These are phyloP conservation scores for Calidris pygmaea DNA, from an alignment of 2,113 vertebrate species.

Conservation along the genomic window DNA sequence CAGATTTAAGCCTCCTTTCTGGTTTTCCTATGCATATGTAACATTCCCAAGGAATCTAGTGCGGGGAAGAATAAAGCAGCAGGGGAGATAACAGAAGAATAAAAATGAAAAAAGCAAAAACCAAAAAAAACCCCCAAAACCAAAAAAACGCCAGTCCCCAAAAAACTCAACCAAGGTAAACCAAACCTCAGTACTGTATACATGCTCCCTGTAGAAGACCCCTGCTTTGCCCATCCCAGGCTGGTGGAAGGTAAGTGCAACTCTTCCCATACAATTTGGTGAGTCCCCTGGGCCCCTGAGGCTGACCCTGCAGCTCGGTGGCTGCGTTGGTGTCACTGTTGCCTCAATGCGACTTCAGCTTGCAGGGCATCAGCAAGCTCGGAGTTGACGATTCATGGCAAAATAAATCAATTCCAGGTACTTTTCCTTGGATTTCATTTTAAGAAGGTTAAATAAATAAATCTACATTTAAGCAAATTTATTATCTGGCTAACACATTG, in stretches of 20 bases:
- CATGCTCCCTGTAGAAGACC: fast-evolving
- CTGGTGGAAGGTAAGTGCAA: not conserved
- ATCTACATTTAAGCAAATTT: not conserved
- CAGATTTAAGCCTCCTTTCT: not conserved
- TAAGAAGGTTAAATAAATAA: constrained; percentile 1
- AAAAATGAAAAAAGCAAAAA: not conserved
- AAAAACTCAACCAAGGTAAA: not conserved
- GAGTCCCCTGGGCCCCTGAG: fast-evolving
- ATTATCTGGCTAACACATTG: not conserved
- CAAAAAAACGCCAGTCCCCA: too few relatives aligned
- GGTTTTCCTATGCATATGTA: not conserved
- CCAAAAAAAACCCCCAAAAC: too few relatives aligned
- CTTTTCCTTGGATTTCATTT: not conserved
- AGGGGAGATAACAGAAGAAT: not conserved
- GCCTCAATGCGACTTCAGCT: fast-evolving
- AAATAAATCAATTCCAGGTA: not conserved
- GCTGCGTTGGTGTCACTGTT: fast-evolving
- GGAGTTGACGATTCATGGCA: not conserved
- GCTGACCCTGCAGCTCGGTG: not conserved
- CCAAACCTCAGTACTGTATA: not conserved
- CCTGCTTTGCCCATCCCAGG: not conserved
- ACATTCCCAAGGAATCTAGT: not conserved
- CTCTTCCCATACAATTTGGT: not conserved
- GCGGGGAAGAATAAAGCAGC: not conserved
- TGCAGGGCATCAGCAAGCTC: not conserved